Evolutionary conservation across 2,888 invertebrate genomes (phyloP), one percentile per base, ranked within the genome.

Genomic region (Pristionchus arcanus): DNA sequence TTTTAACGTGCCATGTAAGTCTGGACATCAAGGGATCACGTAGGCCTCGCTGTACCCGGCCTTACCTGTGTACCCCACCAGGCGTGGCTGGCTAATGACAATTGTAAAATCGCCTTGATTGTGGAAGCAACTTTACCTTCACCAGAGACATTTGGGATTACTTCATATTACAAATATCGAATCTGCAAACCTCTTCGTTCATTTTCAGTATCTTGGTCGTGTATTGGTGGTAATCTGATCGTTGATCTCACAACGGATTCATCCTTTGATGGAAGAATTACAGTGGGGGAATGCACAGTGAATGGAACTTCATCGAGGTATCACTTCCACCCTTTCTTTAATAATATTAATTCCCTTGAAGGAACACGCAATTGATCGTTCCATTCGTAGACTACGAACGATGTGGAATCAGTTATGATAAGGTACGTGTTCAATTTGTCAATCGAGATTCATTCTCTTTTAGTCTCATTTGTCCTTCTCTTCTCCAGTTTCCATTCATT

Each of bases 241-340:
- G 34, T 87, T 37, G 87, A 87, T 53, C 53, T 87, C 49, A 74
- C 87, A 21, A 87, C 87, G 19, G 87, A 87, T 34, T 31, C 28
- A 19, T 42, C 87, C 21, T 87, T 87, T 55, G 59, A 68, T 1
- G 87, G 87, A 34, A n/a, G 49, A 37, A 87, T 74, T 15, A 1
- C 9, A 28, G 74, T 74, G 71, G 53, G 74, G 13, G 74, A 74
- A 34, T 87, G 87, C 74, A 59, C 71, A 25, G 87, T 87, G 31
- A 71, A 59, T 31, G 87, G 87, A 19, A 87, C n/a, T 16, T 42
- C 49, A 53, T 25, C 34, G 42, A 66, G 63, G 66, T 84, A 31
- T 31, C 25, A 28, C 28, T 25, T 7, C 25, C 15, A 1, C 28
- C 1, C 31, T 37, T 31, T 42, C 16, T 1, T 0, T 0, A 77